phyloP scores from a whole-genome alignment of 2,113 vertebrate genomes.

The Gila orcuttii region DNA sequence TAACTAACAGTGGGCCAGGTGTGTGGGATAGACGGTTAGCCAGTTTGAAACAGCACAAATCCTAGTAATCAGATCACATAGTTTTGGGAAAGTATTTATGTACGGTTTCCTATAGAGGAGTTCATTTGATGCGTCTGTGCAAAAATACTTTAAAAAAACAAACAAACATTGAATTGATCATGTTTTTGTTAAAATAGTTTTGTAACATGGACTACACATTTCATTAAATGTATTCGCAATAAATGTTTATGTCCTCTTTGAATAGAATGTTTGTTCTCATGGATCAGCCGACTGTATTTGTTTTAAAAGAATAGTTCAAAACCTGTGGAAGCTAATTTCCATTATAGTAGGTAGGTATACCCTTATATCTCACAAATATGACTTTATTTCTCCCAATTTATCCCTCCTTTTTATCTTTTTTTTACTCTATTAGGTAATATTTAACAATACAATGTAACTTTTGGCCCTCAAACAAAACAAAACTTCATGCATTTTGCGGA shows the following conservation, averaged over 20 bases:
- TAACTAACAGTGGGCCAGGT: conserved; percentile 3
- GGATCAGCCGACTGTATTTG: background rate
- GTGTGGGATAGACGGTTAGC: conserved; percentile 53
- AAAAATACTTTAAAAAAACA: conserved; percentile 64
- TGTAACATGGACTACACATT: conserved; percentile 59
- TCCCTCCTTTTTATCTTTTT: no score
- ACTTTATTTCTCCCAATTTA: background rate
- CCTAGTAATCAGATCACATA: conserved; percentile 32
- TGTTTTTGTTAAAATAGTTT: conserved; percentile 68
- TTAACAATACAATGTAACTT: no score
- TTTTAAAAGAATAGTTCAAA: background rate
- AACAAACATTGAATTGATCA: conserved; percentile 57
- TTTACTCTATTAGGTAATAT: no score
- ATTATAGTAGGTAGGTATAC: background rate
- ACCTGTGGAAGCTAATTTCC: background rate
- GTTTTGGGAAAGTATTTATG: conserved; percentile 41
- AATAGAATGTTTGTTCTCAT: background rate
- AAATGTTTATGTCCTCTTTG: conserved; percentile 41
- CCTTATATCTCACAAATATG: background rate
- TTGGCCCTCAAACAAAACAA: no score
- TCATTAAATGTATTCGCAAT: conserved; percentile 66
- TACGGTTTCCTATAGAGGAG: conserved; percentile 43
- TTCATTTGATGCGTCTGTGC: conserved; percentile 68
- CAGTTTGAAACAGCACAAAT: conserved; percentile 42
- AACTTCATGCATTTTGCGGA: no score